These are phyloP conservation scores for Pseudomyrmex dendroicus DNA, from an alignment of 1,140 invertebrate genomes.

Conservation along the genomic window DNA sequence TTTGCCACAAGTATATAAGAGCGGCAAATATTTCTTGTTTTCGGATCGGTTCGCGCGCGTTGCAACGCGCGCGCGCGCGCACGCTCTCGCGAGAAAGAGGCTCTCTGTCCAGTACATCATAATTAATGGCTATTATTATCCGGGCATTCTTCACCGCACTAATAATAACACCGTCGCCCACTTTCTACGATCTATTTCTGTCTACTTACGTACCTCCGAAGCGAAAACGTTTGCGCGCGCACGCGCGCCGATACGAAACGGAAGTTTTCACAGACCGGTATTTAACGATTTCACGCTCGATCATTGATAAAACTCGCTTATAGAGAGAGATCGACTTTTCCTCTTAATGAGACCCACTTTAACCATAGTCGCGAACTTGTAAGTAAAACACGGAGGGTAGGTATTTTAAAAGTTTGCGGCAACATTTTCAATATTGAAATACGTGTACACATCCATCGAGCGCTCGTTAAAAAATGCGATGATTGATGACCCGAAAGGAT, in stretches of 20 bases:
- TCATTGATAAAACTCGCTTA: conserved; percentile 23
- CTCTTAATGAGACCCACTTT: background rate
- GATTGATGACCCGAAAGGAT: too few species aligned
- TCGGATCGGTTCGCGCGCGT: background rate
- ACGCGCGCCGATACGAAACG: conserved; percentile 12
- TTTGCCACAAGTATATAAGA: background rate
- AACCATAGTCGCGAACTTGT: background rate
- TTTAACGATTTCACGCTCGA: conserved; percentile 47
- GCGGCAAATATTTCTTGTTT: conserved; percentile 14
- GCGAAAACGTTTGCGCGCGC: conserved; percentile 43
- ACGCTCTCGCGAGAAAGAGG: conserved; percentile 14
- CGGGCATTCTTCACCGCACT: conserved; percentile 51
- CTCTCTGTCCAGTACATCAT: conserved; percentile 36
- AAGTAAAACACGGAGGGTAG: background rate
- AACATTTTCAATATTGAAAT: too few species aligned
- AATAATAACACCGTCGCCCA: conserved; percentile 60
- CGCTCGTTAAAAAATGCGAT: background rate
- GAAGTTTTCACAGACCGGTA: conserved; percentile 23
- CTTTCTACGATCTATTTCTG: conserved; percentile 61
- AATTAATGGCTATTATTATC: conserved; percentile 65
- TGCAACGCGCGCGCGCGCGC: conserved; percentile 1
- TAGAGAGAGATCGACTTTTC: background rate
- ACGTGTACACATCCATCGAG: background rate
- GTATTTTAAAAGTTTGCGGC: too few species aligned
- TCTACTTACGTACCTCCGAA: conserved; percentile 46